Conservation (phyloP, 2,888 invertebrate genomes). For the Aleiodes leptofemur region DNA sequence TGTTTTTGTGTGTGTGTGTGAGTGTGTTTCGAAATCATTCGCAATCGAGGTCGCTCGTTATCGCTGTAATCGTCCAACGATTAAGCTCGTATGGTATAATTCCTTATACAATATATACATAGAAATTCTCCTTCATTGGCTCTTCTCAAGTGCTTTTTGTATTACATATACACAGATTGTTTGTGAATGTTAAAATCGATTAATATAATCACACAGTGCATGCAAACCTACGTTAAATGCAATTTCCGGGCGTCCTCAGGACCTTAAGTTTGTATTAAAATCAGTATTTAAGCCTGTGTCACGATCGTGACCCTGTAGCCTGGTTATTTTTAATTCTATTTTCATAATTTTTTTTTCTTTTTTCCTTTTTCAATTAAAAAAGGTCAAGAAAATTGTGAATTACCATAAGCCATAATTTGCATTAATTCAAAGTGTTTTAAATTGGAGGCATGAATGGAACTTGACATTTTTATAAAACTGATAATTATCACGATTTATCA, state of each 20-base stretch:
- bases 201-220: constrained; percentile 40
- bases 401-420: too few relatives aligned
- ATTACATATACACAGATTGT: constrained; percentile 31
- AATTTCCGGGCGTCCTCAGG: constrained; percentile 47
- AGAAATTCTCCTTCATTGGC: constrained; percentile 29
- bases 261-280: constrained; percentile 16
- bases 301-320: constrained; percentile 39
- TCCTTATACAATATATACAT: too few relatives aligned
- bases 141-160: constrained; percentile 40
- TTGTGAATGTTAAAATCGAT: constrained; percentile 29
- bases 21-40: constrained; percentile 44
- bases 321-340: constrained; percentile 14
- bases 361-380: background rate
- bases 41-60: constrained; percentile 52
- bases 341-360: background rate
- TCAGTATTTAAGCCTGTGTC: constrained; percentile 36
- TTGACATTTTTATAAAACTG: too few relatives aligned
- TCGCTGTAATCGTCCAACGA: constrained; percentile 47
- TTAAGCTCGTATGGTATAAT: constrained; percentile 45
- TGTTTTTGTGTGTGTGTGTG: too few relatives aligned
- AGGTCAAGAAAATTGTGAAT: background rate
- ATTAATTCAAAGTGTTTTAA: too few relatives aligned
- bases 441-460: too few relatives aligned
- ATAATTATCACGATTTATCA: too few relatives aligned
- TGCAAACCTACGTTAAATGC: constrained; percentile 42